Evolutionary conservation across 2,797 vertebrate species (phyloP).

Genomic region (Eutrigla gurnardus): DNA sequence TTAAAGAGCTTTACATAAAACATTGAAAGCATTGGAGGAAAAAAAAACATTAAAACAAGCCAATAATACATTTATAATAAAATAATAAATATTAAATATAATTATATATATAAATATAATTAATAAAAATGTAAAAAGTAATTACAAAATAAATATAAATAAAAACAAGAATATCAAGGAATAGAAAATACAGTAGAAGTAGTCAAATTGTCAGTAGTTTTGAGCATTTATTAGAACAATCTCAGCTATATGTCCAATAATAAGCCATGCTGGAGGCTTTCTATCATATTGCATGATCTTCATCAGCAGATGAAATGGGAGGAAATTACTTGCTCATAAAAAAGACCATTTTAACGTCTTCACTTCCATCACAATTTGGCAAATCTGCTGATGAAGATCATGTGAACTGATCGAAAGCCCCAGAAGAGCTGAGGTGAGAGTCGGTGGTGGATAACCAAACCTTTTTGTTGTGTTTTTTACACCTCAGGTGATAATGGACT

Average conservation of each 20-base stretch:
- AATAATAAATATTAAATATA: no score
- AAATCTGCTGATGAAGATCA: not conserved
- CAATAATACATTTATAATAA: no score
- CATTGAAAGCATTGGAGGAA: no score
- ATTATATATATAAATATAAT: no score
- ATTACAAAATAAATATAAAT: no score
- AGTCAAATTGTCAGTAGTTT: not conserved
- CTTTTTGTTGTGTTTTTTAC: not conserved
- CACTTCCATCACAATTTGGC: not conserved
- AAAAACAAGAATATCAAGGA: no score
- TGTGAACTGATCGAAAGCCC: not conserved
- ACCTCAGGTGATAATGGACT: conserved; percentile 75
- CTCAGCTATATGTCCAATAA: not conserved
- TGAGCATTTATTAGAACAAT: not conserved
- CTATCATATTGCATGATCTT: not conserved
- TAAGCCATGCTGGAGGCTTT: not conserved
- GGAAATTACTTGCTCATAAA: not conserved
- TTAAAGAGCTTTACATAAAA: no score
- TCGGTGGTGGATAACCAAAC: not conserved
- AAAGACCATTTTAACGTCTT: not conserved
- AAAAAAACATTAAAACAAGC: no score
- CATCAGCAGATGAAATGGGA: not conserved
- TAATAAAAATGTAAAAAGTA: no score
- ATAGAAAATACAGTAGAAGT: no score
- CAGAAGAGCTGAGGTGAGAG: not conserved